Conservation (phyloP, 2,888 invertebrate species). For the Drosophila gaucha region DNA sequence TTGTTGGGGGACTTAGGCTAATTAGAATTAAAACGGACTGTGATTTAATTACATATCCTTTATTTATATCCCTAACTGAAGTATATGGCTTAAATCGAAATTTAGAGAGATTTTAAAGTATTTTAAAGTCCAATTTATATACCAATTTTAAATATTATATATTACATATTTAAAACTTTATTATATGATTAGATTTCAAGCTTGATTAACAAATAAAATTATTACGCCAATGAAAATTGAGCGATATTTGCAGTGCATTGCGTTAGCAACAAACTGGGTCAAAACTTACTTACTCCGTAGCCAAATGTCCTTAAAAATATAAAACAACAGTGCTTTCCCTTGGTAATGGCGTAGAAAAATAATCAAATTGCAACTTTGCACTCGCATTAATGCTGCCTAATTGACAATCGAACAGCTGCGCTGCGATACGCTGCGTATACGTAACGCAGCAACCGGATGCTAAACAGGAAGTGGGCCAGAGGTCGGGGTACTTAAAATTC, state of each 20-base stretch:
- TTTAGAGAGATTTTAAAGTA: no score
- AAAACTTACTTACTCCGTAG: slow-evolving; percentile 13
- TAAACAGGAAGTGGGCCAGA: background rate
- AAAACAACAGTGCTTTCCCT: background rate
- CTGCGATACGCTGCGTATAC: slow-evolving; percentile 10
- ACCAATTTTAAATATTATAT: no score
- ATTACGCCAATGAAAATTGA: no score
- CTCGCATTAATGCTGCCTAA: slow-evolving; percentile 30
- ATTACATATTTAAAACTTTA: no score
- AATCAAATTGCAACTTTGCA: slow-evolving; percentile 14
- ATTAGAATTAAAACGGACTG: no score
- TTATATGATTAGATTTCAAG: no score
- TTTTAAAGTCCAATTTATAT: no score
- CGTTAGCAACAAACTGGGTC: slow-evolving; percentile 37
- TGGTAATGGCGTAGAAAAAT: background rate
- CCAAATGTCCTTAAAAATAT: slow-evolving; percentile 13
- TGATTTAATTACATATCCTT: no score
- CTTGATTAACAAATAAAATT: no score
- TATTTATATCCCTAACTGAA: no score
- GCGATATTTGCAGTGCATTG: slow-evolving; percentile 5
- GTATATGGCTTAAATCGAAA: no score
- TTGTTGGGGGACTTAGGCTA: no score
- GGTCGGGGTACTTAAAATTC: slow-evolving; percentile 12
- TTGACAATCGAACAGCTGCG: slow-evolving; percentile 24
- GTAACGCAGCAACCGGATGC: slow-evolving; percentile 7